Evolutionary conservation across 2,113 vertebrate species (phyloP).

Genomic region (Calyptommatus sinebrachiatus): DNA sequence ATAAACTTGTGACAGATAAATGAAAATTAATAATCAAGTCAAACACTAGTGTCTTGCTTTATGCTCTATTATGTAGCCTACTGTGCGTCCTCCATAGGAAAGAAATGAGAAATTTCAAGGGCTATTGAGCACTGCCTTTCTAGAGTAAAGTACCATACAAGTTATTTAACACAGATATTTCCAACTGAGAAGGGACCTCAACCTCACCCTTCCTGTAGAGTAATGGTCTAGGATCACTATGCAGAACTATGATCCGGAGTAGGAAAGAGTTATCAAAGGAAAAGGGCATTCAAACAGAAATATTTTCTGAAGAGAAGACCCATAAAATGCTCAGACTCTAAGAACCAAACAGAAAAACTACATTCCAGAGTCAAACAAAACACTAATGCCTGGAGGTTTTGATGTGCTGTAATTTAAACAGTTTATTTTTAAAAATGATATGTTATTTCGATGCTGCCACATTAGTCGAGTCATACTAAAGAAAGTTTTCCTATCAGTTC

Average conservation of each 20-base stretch:
- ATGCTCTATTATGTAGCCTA: slow-evolving; percentile 28
- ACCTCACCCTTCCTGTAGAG: slow-evolving; percentile 19
- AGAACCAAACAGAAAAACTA: background rate
- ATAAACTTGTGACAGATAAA: background rate
- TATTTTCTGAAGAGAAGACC: slow-evolving; percentile 7
- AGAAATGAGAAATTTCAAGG: slow-evolving; percentile 40
- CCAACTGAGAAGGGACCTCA: slow-evolving; percentile 18
- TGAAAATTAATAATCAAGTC: slow-evolving; percentile 37
- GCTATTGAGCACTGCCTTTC: slow-evolving; percentile 43
- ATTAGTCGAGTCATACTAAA: background rate
- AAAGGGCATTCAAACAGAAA: background rate
- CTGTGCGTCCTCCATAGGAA: slow-evolving; percentile 7
- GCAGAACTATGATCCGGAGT: slow-evolving; percentile 33
- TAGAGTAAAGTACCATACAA: slow-evolving; percentile 37
- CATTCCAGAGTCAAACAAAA: background rate
- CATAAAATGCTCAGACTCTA: background rate
- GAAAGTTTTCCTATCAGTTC: background rate
- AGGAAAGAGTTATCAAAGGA: slow-evolving; percentile 28
- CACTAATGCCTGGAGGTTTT: background rate
- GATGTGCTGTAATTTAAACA: background rate
- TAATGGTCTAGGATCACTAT: slow-evolving; percentile 31
- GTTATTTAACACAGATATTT: slow-evolving; percentile 44
- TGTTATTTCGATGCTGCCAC: background rate
- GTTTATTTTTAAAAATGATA: background rate
- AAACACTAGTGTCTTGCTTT: slow-evolving; percentile 30